These are phyloP conservation scores for Elaphurus davidianus DNA, from an alignment of 2,113 vertebrate genomes.

Conservation along the genomic window DNA sequence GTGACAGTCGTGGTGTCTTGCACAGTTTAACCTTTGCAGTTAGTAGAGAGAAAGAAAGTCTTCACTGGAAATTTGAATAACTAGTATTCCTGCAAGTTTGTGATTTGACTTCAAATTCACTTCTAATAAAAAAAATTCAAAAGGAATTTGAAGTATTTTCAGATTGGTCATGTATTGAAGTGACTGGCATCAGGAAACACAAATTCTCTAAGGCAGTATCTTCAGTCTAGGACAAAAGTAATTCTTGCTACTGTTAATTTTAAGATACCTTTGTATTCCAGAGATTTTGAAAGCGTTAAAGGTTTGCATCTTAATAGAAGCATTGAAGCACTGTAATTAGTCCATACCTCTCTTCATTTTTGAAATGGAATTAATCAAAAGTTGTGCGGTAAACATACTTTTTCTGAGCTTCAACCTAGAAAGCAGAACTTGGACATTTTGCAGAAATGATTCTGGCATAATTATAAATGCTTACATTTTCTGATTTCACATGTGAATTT, in stretches of 20 bases:
- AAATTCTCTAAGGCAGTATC: not conserved
- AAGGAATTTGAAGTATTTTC: not conserved
- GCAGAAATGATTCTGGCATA: not conserved
- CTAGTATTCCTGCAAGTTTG: not conserved
- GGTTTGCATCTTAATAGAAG: not conserved
- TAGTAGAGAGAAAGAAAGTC: not conserved
- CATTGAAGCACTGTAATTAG: not conserved
- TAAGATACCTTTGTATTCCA: not conserved
- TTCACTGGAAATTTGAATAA: not conserved
- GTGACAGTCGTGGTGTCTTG: not conserved
- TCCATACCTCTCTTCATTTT: not conserved
- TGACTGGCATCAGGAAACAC: not conserved
- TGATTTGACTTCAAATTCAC: not conserved
- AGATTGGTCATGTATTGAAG: not conserved
- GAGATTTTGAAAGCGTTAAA: not conserved
- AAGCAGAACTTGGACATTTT: not conserved
- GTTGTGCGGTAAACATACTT: not conserved
- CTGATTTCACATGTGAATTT: not conserved
- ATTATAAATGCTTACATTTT: not conserved
- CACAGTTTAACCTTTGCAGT: not conserved
- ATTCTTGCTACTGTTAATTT: not conserved
- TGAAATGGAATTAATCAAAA: not conserved
- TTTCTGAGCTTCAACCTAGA: not conserved
- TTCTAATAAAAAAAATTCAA: not conserved
- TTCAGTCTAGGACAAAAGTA: not conserved